Evolutionary conservation across 2,113 vertebrate genomes (phyloP).

Genomic region (Trinectes maculatus): DNA sequence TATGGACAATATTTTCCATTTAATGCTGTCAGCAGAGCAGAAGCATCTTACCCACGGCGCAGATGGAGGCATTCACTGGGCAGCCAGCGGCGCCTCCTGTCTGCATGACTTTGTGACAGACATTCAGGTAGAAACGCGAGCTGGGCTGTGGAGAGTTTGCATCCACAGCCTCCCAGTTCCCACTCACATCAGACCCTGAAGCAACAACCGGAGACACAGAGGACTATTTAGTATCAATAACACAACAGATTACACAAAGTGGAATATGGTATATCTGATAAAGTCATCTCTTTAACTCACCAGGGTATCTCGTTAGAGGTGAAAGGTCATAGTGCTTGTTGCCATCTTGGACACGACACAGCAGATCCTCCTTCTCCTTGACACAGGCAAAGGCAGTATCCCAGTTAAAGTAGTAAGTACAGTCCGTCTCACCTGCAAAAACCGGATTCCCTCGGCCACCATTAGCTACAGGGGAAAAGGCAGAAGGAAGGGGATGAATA

Average conservation of each 20-base stretch:
- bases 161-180: slow-evolving; percentile 93
- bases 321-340: slow-evolving; percentile 90
- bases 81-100: slow-evolving; percentile 80
- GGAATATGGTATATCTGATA: too few relatives aligned
- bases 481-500: background rate
- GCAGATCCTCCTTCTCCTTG: slow-evolving; percentile 88
- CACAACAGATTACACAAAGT: too few relatives aligned
- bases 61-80: slow-evolving; percentile 84
- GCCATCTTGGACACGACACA: slow-evolving; percentile 84
- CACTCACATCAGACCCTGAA: slow-evolving; percentile 77
- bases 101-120: slow-evolving; percentile 89
- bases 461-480: slow-evolving; percentile 68
- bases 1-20: too few relatives aligned
- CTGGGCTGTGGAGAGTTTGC: slow-evolving; percentile 69
- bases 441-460: slow-evolving; percentile 85
- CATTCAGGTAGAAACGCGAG: slow-evolving; percentile 87
- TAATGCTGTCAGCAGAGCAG: too few relatives aligned
- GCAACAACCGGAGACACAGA: background rate
- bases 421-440: slow-evolving; percentile 90
- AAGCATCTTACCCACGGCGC: slow-evolving; percentile 87
- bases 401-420: slow-evolving; percentile 96
- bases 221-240: too few relatives aligned
- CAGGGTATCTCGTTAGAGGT: slow-evolving; percentile 84
- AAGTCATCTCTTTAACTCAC: slow-evolving; percentile 79
- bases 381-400: slow-evolving; percentile 89